Evolutionary conservation across 1,140 invertebrate species (phyloP).

Genomic region (Macrobrachium nipponense): DNA sequence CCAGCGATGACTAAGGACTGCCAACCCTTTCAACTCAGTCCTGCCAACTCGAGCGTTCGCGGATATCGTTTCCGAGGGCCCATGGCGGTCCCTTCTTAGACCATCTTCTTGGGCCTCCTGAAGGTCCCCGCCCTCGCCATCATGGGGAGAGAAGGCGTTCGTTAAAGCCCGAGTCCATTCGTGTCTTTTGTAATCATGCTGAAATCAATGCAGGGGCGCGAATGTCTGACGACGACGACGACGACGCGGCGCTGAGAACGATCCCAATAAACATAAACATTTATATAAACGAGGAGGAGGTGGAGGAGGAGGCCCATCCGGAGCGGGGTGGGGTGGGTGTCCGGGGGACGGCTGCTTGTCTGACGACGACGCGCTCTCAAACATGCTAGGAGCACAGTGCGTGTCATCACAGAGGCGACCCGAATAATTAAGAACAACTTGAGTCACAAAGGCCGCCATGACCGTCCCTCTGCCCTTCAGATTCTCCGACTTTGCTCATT

Average conservation of each 20-base stretch:
- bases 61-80: too few relatives aligned
- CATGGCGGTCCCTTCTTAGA: background rate
- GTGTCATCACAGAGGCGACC: conserved; percentile 51
- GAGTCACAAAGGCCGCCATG: conserved; percentile 58
- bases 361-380: background rate
- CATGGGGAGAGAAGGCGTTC: too few relatives aligned
- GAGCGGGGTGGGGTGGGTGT: background rate
- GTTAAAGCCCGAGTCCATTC: too few relatives aligned
- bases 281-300: too few relatives aligned
- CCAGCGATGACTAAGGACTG: conserved; percentile 5
- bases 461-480: conserved; percentile 47
- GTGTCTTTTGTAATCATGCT: too few relatives aligned
- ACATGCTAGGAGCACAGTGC: conserved; percentile 31
- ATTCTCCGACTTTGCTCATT: conserved; percentile 60
- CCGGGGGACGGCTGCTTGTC: background rate
- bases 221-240: too few relatives aligned
- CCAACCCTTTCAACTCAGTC: conserved; percentile 8
- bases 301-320: background rate
- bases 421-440: conserved; percentile 57
- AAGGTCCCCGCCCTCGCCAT: too few relatives aligned
- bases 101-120: background rate
- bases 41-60: background rate
- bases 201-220: too few relatives aligned
- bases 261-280: too few relatives aligned
- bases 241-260: too few relatives aligned